Evolutionary conservation across 2,113 vertebrate species (phyloP), one percentile per base, ranked within the genome.

Genomic region (Hippolais icterina): DNA sequence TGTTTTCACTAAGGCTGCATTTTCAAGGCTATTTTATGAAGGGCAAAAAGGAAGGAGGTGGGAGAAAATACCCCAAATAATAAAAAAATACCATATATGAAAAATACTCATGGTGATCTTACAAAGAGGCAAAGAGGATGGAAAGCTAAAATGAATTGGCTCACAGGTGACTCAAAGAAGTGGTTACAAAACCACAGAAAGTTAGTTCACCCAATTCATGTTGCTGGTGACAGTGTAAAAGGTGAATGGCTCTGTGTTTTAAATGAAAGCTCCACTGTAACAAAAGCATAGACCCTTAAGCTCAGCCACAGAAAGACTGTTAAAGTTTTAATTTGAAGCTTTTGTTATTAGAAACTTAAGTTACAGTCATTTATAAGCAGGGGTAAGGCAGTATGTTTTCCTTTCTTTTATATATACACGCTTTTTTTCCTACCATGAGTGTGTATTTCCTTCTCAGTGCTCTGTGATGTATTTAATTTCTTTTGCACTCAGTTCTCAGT

Each of bases 1-100:
- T 4, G 0, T 46, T 85, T 82, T 83, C 72, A 63, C 35, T n/a
- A 39, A 61, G 47, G 44, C 42, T 5, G 1, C n/a, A 39, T 75
- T 70, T 90, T 79, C 64, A 68, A 68, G 64, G 65, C 72, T 93
- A 12, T 80, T 71, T 83, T 64, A 74, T 71, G n/a, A 66, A 56
- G n/a, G 41, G 35, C 60, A 74, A 44, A 89, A 81, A 63, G 39
- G 42, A 90, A 83, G 33, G n/a, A 65, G 41, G 59, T 27, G 15
- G 24, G 28, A 83, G 50, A 52, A 76, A 60, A 64, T n/a, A 13
- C 0, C 16, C 10, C 31, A 72, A 16, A 42, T 53, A 87, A 69
- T 69, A 9, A 41, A 59, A 49, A 57, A 54, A 41, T 1, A 9
- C 3, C 1, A 13, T 21, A 15, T 29, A 35, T 9, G 4, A 35